Evolutionary conservation across 2,888 invertebrate species (phyloP).

Genomic region (Margaritifera margaritifera): DNA sequence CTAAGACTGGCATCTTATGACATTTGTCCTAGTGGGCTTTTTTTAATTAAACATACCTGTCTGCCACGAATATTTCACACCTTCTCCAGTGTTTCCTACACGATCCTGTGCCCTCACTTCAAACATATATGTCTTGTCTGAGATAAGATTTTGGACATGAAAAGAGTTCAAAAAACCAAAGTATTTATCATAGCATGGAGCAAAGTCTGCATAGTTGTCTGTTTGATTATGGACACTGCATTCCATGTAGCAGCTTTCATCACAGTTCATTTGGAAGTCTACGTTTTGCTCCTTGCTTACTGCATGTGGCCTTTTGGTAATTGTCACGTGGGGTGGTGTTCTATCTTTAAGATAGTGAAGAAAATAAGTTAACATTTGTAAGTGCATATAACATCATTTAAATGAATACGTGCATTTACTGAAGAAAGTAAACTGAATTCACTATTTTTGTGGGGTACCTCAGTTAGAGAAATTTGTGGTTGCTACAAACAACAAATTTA

Average conservation of each 20-base stretch:
- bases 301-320: constrained; percentile 3
- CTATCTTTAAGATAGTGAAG: constrained; percentile 9
- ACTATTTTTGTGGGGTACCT: too few species aligned
- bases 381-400: too few species aligned
- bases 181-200: background rate
- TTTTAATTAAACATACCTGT: constrained; percentile 10
- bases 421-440: too few species aligned
- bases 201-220: background rate
- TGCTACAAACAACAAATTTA: too few species aligned
- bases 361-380: constrained; percentile 2
- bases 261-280: constrained; percentile 7
- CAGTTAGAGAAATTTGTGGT: too few species aligned
- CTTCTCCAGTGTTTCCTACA: constrained; percentile 6
- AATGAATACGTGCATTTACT: too few species aligned
- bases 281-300: constrained; percentile 6
- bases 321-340: constrained; percentile 10
- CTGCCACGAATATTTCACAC: constrained; percentile 8
- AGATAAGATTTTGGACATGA: background rate
- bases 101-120: constrained; percentile 6
- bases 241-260: constrained; percentile 1
- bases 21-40: too few species aligned
- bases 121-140: constrained; percentile 6
- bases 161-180: background rate
- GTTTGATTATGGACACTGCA: constrained; percentile 1
- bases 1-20: too few species aligned